Percentiles rank a stretch among this genome's conserved stretches.
Evolutionary conservation across 2,888 invertebrate species (phyloP).

Genomic region (Drosophila kanekoi): DNA sequence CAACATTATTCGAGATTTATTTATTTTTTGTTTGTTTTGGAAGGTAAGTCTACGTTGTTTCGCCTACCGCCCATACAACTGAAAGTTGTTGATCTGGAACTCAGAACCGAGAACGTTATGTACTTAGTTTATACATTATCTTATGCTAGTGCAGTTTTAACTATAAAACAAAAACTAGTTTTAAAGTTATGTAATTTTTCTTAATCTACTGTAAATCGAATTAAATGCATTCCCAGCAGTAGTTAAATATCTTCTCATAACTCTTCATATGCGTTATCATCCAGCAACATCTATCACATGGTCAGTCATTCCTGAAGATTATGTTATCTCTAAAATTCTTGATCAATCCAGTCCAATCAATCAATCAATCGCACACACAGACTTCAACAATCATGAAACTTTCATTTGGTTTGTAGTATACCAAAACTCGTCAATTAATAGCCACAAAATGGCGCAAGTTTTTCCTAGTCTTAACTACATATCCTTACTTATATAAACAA

Average conservation of each 20-base stretch:
- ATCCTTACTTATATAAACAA: slow-evolving; percentile 39
- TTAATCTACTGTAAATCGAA: slow-evolving; percentile 32
- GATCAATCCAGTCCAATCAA: slow-evolving; percentile 23
- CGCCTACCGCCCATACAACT: slow-evolving; percentile 3
- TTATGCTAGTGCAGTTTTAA: slow-evolving; percentile 62
- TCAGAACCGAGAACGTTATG: background rate
- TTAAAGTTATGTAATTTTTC: slow-evolving; percentile 34
- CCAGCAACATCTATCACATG: slow-evolving; percentile 33
- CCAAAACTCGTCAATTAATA: slow-evolving; percentile 21
- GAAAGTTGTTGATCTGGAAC: background rate
- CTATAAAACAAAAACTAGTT: slow-evolving; percentile 48
- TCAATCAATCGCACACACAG: slow-evolving; percentile 33
- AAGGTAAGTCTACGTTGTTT: slow-evolving; percentile 62
- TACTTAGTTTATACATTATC: slow-evolving; percentile 15
- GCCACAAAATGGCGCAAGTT: slow-evolving; percentile 36
- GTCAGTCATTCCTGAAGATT: slow-evolving; percentile 20
- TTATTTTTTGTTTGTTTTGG: slow-evolving; percentile 12
- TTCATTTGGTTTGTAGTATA: slow-evolving; percentile 61
- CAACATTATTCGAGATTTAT: slow-evolving; percentile 14
- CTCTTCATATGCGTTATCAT: slow-evolving; percentile 30
- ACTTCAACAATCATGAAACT: slow-evolving; percentile 27
- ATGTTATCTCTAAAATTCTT: background rate
- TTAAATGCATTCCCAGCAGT: slow-evolving; percentile 39
- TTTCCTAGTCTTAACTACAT: slow-evolving; percentile 51
- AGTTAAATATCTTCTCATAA: slow-evolving; percentile 15